Percentiles rank a stretch among this genome's conserved stretches.
Evolutionary conservation across 2,797 vertebrate species (phyloP).

Genomic region (Phyllotis vaccarum): DNA sequence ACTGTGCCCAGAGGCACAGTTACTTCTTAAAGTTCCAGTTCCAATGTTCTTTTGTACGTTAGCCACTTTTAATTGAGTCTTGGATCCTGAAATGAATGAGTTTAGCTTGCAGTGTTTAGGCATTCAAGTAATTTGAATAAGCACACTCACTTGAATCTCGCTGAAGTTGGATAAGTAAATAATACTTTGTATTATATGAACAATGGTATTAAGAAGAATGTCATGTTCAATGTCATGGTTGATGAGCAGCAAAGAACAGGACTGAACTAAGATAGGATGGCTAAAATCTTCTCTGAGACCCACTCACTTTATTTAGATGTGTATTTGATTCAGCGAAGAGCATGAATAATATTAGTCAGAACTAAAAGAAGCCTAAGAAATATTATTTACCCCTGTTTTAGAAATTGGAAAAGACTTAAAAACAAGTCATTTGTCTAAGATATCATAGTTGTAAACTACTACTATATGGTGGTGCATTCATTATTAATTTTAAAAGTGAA

Average conservation of each 20-base stretch:
- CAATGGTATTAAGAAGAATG: background rate
- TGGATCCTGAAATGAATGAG: background rate
- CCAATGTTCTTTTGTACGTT: background rate
- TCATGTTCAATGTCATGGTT: background rate
- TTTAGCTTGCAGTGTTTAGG: background rate
- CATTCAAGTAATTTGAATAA: background rate
- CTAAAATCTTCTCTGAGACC: background rate
- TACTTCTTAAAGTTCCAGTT: background rate
- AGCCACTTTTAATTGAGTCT: slow-evolving; percentile 13
- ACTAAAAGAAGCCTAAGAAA: slow-evolving; percentile 12
- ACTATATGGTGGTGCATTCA: background rate
- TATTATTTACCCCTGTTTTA: background rate
- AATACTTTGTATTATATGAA: background rate
- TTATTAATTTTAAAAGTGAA: background rate
- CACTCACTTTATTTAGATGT: background rate
- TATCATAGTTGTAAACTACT: background rate
- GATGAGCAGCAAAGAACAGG: background rate
- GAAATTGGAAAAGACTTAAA: background rate
- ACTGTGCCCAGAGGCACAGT: background rate
- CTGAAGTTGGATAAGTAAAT: slow-evolving; percentile 1
- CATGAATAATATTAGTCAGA: background rate
- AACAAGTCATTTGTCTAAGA: background rate
- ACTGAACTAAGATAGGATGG: background rate
- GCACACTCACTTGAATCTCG: background rate
- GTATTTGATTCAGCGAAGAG: background rate